Percentiles rank a stretch among this genome's conserved stretches.
These are phyloP conservation scores for Maconellicoccus hirsutus DNA, from an alignment of 1,140 invertebrate genomes.

Conservation along the genomic window DNA sequence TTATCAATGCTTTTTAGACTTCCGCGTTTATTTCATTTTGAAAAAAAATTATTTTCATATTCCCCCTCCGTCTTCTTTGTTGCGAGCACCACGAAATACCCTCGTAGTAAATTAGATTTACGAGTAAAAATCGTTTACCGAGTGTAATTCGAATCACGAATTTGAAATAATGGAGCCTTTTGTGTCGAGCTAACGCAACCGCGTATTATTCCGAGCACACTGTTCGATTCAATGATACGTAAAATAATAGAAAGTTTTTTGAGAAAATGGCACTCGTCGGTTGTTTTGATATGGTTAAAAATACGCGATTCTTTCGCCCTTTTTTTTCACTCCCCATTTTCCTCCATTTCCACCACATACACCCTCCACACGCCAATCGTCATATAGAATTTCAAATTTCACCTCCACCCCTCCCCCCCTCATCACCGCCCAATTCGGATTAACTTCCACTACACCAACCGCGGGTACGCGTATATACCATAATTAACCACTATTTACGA, in stretches of 20 bases:
- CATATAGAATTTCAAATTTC: background rate
- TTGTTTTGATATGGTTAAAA: slow-evolving; percentile 1
- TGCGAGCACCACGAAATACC: too few species aligned
- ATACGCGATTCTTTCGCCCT: background rate
- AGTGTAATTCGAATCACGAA: slow-evolving; percentile 12
- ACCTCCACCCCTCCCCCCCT: too few species aligned
- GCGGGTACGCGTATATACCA: too few species aligned
- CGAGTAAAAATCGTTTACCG: background rate
- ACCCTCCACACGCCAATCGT: background rate
- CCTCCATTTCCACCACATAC: background rate
- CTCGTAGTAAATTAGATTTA: too few species aligned
- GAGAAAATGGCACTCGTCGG: background rate
- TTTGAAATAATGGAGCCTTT: slow-evolving; percentile 20
- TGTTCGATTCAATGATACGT: slow-evolving; percentile 17
- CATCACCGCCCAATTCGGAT: too few species aligned
- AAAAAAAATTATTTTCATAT: too few species aligned
- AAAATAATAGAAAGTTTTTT: slow-evolving; percentile 7
- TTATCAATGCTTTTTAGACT: slow-evolving; percentile 1
- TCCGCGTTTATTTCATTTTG: background rate
- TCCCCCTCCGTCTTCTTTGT: too few species aligned
- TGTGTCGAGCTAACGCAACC: background rate
- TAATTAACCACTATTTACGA: too few species aligned
- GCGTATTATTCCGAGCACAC: background rate
- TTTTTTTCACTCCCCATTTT: background rate
- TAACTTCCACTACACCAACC: too few species aligned